Evolutionary conservation across 1,140 invertebrate genomes (phyloP).

Genomic region (Drosophila teissieri): DNA sequence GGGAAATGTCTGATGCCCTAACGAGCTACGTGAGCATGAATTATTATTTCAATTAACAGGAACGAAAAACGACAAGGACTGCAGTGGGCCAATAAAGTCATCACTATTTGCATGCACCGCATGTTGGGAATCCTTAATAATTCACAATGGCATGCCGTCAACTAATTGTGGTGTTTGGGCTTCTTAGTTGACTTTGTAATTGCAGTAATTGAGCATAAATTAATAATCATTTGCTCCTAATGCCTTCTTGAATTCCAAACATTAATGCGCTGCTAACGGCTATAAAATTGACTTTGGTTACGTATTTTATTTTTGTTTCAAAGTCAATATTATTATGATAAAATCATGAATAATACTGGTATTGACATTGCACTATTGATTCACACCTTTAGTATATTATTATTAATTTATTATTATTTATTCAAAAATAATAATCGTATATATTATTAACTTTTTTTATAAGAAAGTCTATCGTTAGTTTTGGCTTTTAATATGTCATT

Average conservation of each 20-base stretch:
- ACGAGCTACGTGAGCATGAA: slow-evolving; percentile 43
- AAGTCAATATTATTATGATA: background rate
- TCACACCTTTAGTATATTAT: too few species aligned
- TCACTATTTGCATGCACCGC: slow-evolving; percentile 15
- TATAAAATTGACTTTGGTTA: background rate
- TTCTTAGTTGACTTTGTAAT: slow-evolving; percentile 9
- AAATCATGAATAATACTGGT: background rate
- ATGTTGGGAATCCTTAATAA: slow-evolving; percentile 23
- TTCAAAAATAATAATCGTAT: too few species aligned
- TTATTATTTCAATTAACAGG: slow-evolving; percentile 44
- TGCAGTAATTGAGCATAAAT: slow-evolving; percentile 27
- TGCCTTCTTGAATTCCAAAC: slow-evolving; percentile 5
- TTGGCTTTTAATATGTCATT: background rate
- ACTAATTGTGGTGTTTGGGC: slow-evolving; percentile 18
- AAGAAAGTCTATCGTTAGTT: too few species aligned
- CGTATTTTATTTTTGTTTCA: background rate
- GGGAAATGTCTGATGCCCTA: slow-evolving; percentile 41
- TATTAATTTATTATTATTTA: too few species aligned
- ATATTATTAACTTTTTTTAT: too few species aligned
- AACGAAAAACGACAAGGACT: background rate
- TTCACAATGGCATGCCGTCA: slow-evolving; percentile 15
- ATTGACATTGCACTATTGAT: too few species aligned
- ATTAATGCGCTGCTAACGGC: background rate
- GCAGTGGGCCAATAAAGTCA: slow-evolving; percentile 24
- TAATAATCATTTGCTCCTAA: slow-evolving; percentile 19